Conservation (phyloP, 2,797 vertebrate genomes). For the Passerculus sandwichensis region DNA sequence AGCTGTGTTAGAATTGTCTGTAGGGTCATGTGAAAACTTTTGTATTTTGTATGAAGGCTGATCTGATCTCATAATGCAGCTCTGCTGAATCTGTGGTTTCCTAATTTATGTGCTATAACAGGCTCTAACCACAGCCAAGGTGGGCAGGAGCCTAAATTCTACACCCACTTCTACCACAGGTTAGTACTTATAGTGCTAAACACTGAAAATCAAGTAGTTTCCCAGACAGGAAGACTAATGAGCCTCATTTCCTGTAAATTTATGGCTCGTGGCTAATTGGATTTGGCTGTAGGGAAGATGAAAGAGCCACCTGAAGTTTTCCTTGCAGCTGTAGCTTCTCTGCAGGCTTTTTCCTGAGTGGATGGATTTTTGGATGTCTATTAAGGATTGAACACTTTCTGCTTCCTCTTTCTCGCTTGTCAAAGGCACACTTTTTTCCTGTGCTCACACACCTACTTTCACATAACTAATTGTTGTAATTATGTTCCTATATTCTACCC, state of each 20-base stretch:
- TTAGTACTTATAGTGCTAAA: not conserved
- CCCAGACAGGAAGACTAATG: not conserved
- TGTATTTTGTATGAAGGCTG: not conserved
- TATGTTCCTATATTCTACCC: not conserved
- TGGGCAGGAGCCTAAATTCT: not conserved
- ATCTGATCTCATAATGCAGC: not conserved
- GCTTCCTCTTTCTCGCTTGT: not conserved
- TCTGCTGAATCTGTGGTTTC: not conserved
- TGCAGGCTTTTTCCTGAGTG: not conserved
- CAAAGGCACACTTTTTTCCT: not conserved
- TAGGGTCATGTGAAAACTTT: not conserved
- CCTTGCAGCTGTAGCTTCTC: not conserved
- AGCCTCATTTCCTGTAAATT: constrained; percentile 28
- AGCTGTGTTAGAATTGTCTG: not conserved
- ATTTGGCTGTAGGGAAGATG: not conserved
- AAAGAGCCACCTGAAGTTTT: not conserved
- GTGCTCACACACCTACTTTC: not conserved
- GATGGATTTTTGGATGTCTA: not conserved
- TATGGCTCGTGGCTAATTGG: constrained; percentile 18
- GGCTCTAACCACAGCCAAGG: not conserved
- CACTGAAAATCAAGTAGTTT: not conserved
- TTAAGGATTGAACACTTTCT: not conserved
- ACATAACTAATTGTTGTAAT: not conserved
- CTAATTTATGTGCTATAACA: not conserved
- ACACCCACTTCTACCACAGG: not conserved